Conservation (phyloP, 1,140 invertebrate species). For the Sitobion miscanthi region DNA sequence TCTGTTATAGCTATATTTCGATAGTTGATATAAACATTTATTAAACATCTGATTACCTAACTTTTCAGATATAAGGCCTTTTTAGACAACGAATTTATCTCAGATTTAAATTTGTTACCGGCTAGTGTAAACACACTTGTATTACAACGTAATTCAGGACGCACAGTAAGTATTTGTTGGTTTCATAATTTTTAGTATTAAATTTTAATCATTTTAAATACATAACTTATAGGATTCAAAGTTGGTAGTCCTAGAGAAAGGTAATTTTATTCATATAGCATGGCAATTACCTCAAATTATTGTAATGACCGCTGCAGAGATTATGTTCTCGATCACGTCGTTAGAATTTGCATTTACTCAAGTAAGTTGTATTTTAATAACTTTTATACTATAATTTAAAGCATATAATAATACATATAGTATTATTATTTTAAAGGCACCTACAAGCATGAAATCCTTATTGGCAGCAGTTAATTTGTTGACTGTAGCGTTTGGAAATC, state of each 20-base stretch:
- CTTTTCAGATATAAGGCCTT: constrained; percentile 33
- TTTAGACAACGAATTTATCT: neutral
- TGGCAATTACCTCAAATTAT: constrained; percentile 73
- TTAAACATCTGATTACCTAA: neutral
- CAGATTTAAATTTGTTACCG: constrained; percentile 35
- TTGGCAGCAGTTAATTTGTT: constrained; percentile 65
- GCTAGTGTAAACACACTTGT: constrained; percentile 36
- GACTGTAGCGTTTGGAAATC: constrained; percentile 65
- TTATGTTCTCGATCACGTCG: constrained; percentile 73
- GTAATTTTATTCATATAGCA: constrained; percentile 64
- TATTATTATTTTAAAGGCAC: constrained; percentile 65
- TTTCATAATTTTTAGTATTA: neutral
- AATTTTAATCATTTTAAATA: neutral
- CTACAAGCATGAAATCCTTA: constrained; percentile 67
- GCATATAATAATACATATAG: neutral
- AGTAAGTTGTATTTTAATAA: constrained; percentile 61
- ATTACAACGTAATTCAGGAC: neutral
- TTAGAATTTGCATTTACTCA: constrained; percentile 74
- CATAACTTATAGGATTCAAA: neutral
- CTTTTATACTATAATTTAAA: neutral
- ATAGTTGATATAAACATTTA: neutral
- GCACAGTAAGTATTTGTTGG: constrained; percentile 4
- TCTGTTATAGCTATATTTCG: neutral
- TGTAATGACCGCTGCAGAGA: constrained; percentile 70
- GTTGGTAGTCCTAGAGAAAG: neutral